A percentile compares a stretch with the other conserved stretches of the same genome.
Evolutionary conservation across 2,797 vertebrate genomes (phyloP).

Genomic region (Pantherophis alleghaniensis): DNA sequence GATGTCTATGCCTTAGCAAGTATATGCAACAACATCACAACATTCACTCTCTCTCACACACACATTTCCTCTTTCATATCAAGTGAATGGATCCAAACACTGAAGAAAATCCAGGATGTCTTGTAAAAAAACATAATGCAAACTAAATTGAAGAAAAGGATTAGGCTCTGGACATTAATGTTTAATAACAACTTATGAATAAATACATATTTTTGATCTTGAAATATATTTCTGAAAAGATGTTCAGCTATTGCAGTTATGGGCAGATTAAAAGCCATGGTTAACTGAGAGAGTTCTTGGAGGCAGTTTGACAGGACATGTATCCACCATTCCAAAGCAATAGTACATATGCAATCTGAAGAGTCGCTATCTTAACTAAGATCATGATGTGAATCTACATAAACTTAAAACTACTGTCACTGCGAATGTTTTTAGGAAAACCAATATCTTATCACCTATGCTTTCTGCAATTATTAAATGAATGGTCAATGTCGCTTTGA

Average conservation of each 20-base stretch:
- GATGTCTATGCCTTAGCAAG: slow-evolving; percentile 24
- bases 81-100: background rate
- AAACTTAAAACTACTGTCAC: background rate
- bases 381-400: background rate
- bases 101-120: background rate
- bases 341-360: background rate
- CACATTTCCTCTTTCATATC: background rate
- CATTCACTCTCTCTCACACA: background rate
- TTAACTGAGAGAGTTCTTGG: background rate
- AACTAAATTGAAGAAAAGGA: background rate
- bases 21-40: background rate
- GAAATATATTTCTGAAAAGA: background rate
- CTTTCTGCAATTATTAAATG: background rate
- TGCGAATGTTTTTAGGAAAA: background rate
- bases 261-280: background rate
- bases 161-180: background rate
- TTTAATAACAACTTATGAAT: background rate
- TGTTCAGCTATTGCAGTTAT: background rate
- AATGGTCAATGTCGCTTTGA: background rate
- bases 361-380: background rate
- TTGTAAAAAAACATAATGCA: background rate
- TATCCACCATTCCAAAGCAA: background rate
- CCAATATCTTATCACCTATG: background rate
- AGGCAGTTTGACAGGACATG: background rate
- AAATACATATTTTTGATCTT: background rate